Evolutionary conservation across 2,113 vertebrate species (phyloP), one percentile per base, ranked within the genome.

Genomic region (Oophaga pumilio): DNA sequence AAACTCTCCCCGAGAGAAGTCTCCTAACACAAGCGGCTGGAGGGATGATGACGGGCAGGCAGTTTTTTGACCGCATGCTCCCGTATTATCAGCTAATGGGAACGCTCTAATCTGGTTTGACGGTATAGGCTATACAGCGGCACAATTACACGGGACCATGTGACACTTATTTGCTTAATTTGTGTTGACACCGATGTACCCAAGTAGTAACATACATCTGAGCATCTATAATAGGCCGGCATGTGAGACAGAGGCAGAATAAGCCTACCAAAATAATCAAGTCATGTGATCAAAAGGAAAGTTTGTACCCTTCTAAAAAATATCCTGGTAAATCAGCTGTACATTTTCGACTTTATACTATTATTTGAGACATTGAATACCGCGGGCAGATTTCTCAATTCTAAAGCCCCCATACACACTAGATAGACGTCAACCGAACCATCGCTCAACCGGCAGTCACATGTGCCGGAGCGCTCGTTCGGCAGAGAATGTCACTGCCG

Each of bases 61-160:
- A 22, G 69, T 43, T 60, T 50, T 43, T 18, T 33, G 28, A 76
- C 84, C 28, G 57, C 13, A 20, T 9, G 33, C 69, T 85, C 20
- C 71, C 18, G 18, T 77, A 85, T 77, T 77, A 76, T 64, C 53
- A 59, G 69, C 69, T 85, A 85, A 85, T 85, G 71, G 84, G 17
- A 62, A 60, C 52, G 28, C 33, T 57, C 62, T 68, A 83, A 83
- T 68, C 81, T 24, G 62, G 81, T 83, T 69, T 69, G 66, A 59
- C 73, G 64, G 59, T 24, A 22, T 56, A 59, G 84, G 18, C 53
- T 85, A 43, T 68, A 62, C 84, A 4, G 84, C 17, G 74, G 28
- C 59, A 76, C 57, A 24, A 85, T 85, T 66, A 85, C 60, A 10
- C 24, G 11, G 84, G 50, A 50, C 57, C n/a, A 17, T 52, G 81